Conservation (phyloP, 2,888 invertebrate genomes). For the Pristionchus exspectatus region DNA sequence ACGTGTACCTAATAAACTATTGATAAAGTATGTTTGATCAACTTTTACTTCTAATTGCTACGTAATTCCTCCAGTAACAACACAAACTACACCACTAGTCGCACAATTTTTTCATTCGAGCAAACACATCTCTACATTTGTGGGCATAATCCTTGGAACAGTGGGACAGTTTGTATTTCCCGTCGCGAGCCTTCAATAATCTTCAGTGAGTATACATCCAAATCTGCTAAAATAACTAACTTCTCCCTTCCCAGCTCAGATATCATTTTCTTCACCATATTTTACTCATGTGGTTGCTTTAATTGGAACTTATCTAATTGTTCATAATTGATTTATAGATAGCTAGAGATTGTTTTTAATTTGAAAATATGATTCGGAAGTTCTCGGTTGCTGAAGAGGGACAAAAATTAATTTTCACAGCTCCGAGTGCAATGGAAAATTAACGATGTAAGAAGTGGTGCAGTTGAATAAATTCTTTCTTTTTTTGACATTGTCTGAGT, state of each 20-base stretch:
- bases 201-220: background rate
- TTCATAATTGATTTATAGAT: background rate
- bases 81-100: too few relatives aligned
- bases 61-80: background rate
- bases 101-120: background rate
- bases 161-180: background rate
- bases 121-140: background rate
- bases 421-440: background rate
- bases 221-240: background rate
- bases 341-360: background rate
- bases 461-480: background rate
- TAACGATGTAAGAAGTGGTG: background rate
- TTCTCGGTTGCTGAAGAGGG: background rate
- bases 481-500: background rate
- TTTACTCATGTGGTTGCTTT: background rate
- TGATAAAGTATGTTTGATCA: background rate
- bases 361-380: background rate
- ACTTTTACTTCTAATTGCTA: background rate
- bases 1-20: slow-evolving; percentile 33
- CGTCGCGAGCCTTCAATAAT: background rate
- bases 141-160: background rate
- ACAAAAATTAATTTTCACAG: background rate
- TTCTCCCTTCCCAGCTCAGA: background rate
- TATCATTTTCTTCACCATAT: too few relatives aligned
- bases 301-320: background rate